phyloP scores from a whole-genome alignment of 2,888 invertebrate genomes.

The Subacronicta megacephala region DNA sequence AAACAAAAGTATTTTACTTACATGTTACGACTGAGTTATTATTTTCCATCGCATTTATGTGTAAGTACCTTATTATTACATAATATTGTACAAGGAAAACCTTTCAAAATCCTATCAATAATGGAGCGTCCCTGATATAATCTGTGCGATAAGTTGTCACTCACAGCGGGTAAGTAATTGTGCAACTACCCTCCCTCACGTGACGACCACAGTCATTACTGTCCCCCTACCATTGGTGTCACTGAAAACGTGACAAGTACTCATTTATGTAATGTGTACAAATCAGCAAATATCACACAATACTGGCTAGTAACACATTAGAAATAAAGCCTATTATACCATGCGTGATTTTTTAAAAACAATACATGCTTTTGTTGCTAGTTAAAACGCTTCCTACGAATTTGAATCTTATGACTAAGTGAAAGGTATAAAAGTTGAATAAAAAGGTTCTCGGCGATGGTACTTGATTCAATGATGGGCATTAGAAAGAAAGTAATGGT shows the following conservation, averaged over 20 bases:
- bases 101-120: slow-evolving; percentile 41
- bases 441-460: slow-evolving; percentile 2
- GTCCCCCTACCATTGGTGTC: slow-evolving; percentile 45
- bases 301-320: slow-evolving; percentile 11
- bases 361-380: slow-evolving; percentile 18
- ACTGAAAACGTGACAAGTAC: slow-evolving; percentile 44
- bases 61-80: not conserved
- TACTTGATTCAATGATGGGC: slow-evolving; percentile 29
- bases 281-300: slow-evolving; percentile 23
- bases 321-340: slow-evolving; percentile 27
- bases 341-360: slow-evolving; percentile 14
- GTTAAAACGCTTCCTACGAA: slow-evolving; percentile 11
- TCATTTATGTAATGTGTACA: slow-evolving; percentile 34
- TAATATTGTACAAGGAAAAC: slow-evolving; percentile 39
- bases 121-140: slow-evolving; percentile 51
- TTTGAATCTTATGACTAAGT: slow-evolving; percentile 18
- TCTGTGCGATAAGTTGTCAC: slow-evolving; percentile 58
- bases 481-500: slow-evolving; percentile 42
- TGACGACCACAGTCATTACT: slow-evolving; percentile 43
- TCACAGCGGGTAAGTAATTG: slow-evolving; percentile 45
- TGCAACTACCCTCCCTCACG: slow-evolving; percentile 44
- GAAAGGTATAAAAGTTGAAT: slow-evolving; percentile 15
- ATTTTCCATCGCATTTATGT: slow-evolving; percentile 8
- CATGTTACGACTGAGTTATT: not conserved
- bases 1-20: too few relatives aligned